A percentile compares a stretch with the other conserved stretches of the same genome.
phyloP scores from a whole-genome alignment of 2,888 invertebrate genomes.

The Agonopterix heracliana region DNA sequence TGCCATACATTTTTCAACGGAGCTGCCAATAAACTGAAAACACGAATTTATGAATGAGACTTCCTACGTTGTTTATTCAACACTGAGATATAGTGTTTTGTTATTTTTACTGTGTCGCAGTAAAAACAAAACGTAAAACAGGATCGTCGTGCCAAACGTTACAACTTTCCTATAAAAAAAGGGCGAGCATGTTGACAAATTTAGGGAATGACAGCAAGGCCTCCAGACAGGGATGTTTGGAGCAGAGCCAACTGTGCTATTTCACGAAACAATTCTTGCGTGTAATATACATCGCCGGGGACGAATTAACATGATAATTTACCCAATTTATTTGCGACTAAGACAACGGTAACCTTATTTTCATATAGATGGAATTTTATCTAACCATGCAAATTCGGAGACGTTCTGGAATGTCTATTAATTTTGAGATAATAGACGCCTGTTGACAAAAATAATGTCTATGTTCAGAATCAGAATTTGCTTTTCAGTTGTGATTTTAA shows the following conservation, averaged over 20 bases:
- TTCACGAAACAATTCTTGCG: conserved; percentile 40
- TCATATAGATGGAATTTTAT: conserved; percentile 1
- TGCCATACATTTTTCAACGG: too few species aligned
- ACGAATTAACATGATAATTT: conserved; percentile 37
- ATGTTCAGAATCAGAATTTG: too few species aligned
- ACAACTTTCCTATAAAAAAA: conserved; percentile 10
- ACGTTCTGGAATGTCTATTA: too few species aligned
- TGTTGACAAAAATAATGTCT: too few species aligned
- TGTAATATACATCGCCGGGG: conserved; percentile 34
- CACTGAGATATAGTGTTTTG: background rate
- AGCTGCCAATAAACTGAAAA: too few species aligned
- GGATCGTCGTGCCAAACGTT: conserved; percentile 4
- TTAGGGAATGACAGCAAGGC: conserved; percentile 31
- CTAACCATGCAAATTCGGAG: background rate
- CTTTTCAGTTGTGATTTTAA: too few species aligned
- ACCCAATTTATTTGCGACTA: conserved; percentile 6
- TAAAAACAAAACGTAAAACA: conserved; percentile 2
- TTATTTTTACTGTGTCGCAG: background rate
- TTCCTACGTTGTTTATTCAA: background rate
- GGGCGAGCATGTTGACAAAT: conserved; percentile 42
- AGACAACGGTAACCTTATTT: conserved; percentile 2
- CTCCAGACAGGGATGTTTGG: conserved; percentile 36
- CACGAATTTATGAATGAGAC: background rate
- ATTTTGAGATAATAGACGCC: too few species aligned
- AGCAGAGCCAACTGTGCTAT: conserved; percentile 47